These are phyloP conservation scores for Thyatira batis DNA, from an alignment of 2,888 invertebrate genomes.

Conservation along the genomic window DNA sequence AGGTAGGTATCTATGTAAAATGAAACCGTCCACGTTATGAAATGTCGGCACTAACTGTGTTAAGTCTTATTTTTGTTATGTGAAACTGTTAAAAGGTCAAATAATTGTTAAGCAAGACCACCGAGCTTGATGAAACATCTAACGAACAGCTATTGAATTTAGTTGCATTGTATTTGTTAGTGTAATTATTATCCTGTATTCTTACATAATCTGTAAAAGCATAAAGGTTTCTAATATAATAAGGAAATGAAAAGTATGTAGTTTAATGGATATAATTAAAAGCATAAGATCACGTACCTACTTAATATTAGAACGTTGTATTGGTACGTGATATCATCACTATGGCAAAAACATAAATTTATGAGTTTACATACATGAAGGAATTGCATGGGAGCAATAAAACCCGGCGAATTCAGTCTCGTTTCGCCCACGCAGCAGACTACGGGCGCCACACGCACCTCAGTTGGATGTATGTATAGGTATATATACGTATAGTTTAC, in stretches of 20 bases:
- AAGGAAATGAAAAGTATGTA: too few species aligned
- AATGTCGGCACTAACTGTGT: not conserved
- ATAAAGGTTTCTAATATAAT: not conserved
- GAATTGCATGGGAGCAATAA: constrained; percentile 69
- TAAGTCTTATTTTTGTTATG: not conserved
- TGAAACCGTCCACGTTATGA: not conserved
- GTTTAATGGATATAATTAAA: too few species aligned
- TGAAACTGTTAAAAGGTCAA: constrained; percentile 1
- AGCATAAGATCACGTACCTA: too few species aligned
- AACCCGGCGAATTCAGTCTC: constrained; percentile 61
- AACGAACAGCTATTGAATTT: not conserved
- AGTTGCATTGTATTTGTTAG: not conserved
- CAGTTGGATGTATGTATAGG: too few species aligned
- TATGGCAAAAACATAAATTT: constrained; percentile 38
- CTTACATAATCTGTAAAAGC: not conserved
- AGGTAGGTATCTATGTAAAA: not conserved
- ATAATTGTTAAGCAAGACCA: not conserved
- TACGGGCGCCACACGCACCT: constrained; percentile 65
- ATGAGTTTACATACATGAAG: constrained; percentile 48
- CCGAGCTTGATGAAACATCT: not conserved
- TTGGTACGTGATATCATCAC: constrained; percentile 19
- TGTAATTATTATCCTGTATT: not conserved
- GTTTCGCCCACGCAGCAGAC: constrained; percentile 73
- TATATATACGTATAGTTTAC: constrained; percentile 14
- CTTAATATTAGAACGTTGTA: not conserved